phyloP scores from a whole-genome alignment of 2,797 vertebrate genomes.

The Ptychobarbus kaznakovi region DNA sequence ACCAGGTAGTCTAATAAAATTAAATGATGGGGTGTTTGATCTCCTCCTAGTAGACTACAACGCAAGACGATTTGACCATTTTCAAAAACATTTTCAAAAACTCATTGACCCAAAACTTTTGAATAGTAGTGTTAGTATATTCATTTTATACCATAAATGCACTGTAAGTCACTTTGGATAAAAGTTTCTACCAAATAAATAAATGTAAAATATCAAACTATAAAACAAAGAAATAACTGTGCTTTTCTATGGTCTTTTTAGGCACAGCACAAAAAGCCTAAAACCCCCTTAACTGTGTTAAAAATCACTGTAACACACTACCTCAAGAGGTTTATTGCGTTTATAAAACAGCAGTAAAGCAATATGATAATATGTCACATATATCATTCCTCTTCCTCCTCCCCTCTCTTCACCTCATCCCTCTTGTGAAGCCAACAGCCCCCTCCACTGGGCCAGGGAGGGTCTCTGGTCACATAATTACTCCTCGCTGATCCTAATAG shows the following conservation, averaged over 20 bases:
- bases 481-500: constrained; percentile 85
- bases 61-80: no score
- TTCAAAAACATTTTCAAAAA: neutral
- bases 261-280: neutral
- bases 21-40: neutral
- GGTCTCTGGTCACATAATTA: constrained; percentile 80
- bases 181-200: neutral
- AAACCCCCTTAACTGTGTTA: neutral
- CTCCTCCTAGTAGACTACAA: neutral
- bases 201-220: neutral
- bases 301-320: neutral
- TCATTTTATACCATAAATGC: neutral
- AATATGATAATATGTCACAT: constrained; percentile 31
- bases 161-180: neutral
- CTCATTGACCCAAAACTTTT: neutral
- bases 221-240: neutral
- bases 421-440: constrained; percentile 39
- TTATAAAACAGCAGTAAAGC: constrained; percentile 19
- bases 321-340: neutral
- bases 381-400: constrained; percentile 60
- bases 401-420: constrained; percentile 44
- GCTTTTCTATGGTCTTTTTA: neutral
- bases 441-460: constrained; percentile 45
- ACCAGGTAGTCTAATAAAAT: neutral
- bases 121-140: neutral